These are phyloP conservation scores for Standfussiana lucernea DNA, from an alignment of 2,888 invertebrate genomes.

Conservation along the genomic window DNA sequence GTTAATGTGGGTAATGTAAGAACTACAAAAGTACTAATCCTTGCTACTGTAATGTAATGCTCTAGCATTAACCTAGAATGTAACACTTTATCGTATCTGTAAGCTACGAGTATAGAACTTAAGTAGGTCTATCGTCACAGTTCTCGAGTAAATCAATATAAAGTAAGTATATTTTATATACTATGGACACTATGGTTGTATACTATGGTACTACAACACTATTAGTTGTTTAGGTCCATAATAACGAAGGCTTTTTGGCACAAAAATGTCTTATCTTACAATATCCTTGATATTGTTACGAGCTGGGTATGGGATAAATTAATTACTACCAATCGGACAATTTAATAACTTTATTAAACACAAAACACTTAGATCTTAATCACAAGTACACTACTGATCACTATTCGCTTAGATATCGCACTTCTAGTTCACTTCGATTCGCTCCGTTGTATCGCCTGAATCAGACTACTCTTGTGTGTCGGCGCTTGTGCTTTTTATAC, in stretches of 20 bases:
- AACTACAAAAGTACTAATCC: constrained; percentile 33
- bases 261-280: neutral
- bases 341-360: too few relatives aligned
- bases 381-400: too few relatives aligned
- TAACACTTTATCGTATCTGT: constrained; percentile 19
- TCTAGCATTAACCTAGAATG: constrained; percentile 32
- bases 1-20: constrained; percentile 30
- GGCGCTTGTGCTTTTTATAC: too few relatives aligned
- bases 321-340: too few relatives aligned
- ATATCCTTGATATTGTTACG: constrained; percentile 2
- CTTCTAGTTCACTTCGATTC: too few relatives aligned
- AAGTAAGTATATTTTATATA: constrained; percentile 15
- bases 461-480: too few relatives aligned
- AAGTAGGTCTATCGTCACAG: constrained; percentile 10
- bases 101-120: constrained; percentile 28
- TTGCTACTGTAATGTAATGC: constrained; percentile 17
- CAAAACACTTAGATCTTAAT: too few relatives aligned
- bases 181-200: neutral
- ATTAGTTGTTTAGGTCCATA: neutral
- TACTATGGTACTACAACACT: too few relatives aligned
- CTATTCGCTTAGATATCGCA: too few relatives aligned
- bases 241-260: neutral
- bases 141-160: neutral
- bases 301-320: too few relatives aligned
- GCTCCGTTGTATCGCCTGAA: too few relatives aligned